Percentiles rank a stretch among this genome's conserved stretches.
These are phyloP conservation scores for Trachymyrmex septentrionalis DNA, from an alignment of 1,140 invertebrate genomes.

Conservation along the genomic window DNA sequence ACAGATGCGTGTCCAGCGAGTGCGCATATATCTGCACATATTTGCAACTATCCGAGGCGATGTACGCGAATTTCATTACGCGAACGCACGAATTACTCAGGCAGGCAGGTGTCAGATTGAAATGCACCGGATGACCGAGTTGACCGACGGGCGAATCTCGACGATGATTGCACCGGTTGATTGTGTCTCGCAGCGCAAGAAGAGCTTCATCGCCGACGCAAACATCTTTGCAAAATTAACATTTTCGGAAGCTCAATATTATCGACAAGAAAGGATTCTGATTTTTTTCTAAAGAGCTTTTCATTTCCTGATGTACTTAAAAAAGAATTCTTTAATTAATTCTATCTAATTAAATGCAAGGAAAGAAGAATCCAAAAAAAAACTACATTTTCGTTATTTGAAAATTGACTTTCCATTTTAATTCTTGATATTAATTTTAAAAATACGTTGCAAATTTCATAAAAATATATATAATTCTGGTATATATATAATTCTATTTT, in stretches of 20 bases:
- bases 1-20: constrained; percentile 50
- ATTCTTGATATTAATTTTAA: neutral
- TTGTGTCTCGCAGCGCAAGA: neutral
- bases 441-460: neutral
- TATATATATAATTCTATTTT: constrained; percentile 1
- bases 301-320: neutral
- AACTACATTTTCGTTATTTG: neutral
- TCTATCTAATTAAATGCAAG: neutral
- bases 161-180: constrained; percentile 48
- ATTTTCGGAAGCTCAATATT: neutral
- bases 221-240: neutral
- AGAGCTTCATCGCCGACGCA: neutral
- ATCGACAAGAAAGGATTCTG: neutral
- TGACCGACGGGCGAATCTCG: constrained; percentile 43
- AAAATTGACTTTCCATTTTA: neutral
- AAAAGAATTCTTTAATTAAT: neutral
- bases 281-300: neutral
- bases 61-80: constrained; percentile 61
- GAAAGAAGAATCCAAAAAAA: neutral
- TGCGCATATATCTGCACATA: constrained; percentile 59
- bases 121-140: constrained; percentile 63
- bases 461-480: neutral
- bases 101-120: constrained; percentile 64
- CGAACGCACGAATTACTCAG: constrained; percentile 59
- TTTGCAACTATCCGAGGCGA: constrained; percentile 54